Conservation (phyloP, 1,140 invertebrate genomes). For the Asbolus verrucosus region DNA sequence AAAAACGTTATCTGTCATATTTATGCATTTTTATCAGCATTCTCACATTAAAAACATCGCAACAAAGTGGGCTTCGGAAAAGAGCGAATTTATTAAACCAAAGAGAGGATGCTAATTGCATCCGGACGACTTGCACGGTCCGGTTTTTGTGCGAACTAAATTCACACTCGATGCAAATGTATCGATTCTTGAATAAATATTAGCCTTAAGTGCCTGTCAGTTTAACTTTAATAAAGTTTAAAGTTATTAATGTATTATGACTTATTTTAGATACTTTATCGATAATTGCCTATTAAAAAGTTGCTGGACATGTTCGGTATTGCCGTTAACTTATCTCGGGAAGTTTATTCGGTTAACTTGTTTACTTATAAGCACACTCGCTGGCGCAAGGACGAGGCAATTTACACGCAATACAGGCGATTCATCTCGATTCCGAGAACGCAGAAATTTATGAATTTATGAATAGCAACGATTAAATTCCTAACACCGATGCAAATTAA, state of each 20-base stretch:
- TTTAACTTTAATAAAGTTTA: slow-evolving; percentile 34
- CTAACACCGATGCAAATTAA: too few relatives aligned
- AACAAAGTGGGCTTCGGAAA: not conserved
- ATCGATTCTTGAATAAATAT: slow-evolving; percentile 37
- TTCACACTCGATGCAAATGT: slow-evolving; percentile 21
- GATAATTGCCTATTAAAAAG: slow-evolving; percentile 39
- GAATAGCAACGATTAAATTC: too few relatives aligned
- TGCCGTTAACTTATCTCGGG: slow-evolving; percentile 8
- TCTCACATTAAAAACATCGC: slow-evolving; percentile 20
- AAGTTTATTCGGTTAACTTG: not conserved
- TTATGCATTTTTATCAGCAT: not conserved
- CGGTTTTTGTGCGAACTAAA: slow-evolving; percentile 10
- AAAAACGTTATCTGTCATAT: slow-evolving; percentile 17
- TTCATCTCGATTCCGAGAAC: too few relatives aligned
- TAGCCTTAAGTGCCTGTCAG: slow-evolving; percentile 36
- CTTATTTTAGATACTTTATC: slow-evolving; percentile 39
- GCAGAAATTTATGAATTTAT: too few relatives aligned
- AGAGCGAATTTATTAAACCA: not conserved
- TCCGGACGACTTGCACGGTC: slow-evolving; percentile 12
- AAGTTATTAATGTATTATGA: slow-evolving; percentile 39
- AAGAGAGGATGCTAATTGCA: slow-evolving; percentile 17
- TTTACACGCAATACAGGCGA: not conserved
- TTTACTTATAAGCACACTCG: slow-evolving; percentile 5
- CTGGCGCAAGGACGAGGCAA: not conserved
- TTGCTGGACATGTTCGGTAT: slow-evolving; percentile 15